phyloP scores from a whole-genome alignment of 2,797 vertebrate species.

The Phoeniculus purpureus region DNA sequence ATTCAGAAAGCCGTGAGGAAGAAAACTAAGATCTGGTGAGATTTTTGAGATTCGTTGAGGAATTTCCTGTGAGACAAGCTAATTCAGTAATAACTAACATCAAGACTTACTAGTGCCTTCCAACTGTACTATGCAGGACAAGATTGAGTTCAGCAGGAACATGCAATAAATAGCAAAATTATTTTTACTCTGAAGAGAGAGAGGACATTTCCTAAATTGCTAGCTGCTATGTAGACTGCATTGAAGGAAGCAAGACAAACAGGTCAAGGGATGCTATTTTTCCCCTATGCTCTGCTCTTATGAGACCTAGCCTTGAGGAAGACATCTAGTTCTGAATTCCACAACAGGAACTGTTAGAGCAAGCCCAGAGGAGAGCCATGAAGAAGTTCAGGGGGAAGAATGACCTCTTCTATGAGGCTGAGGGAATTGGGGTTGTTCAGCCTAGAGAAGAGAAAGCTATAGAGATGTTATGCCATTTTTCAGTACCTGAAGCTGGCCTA shows the following conservation, averaged over 20 bases:
- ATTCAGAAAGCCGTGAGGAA: neutral
- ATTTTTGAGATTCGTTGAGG: neutral
- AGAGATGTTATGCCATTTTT: neutral
- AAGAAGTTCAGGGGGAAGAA: neutral
- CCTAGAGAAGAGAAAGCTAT: neutral
- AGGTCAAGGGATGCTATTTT: neutral
- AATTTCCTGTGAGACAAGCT: neutral
- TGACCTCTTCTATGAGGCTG: neutral
- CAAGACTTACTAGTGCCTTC: neutral
- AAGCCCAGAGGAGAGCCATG: neutral
- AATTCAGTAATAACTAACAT: neutral
- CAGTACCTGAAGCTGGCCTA: neutral
- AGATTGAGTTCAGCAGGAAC: neutral
- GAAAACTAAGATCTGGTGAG: neutral
- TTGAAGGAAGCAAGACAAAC: too few species aligned
- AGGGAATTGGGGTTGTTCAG: neutral
- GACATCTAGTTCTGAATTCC: neutral
- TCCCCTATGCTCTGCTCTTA: neutral
- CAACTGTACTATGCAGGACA: neutral
- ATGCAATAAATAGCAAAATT: neutral
- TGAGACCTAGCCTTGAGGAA: neutral
- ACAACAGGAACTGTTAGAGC: too few species aligned
- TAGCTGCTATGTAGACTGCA: neutral
- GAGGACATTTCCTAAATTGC: neutral
- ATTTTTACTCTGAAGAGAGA: neutral